Percentiles rank a stretch among this genome's conserved stretches.
Evolutionary conservation across 1,140 invertebrate species (phyloP).

Genomic region (Apis mellifera): Amel_HAv3.1 CM009942.2:1331501-1332000

Average conservation of each 20-base stretch:
- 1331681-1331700: too few species aligned
- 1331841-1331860: slow-evolving; percentile 74
- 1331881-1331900: slow-evolving; percentile 67
- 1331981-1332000: slow-evolving; percentile 92
- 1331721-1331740: slow-evolving; percentile 71
- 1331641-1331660: too few species aligned
- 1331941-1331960: slow-evolving; percentile 94
- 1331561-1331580: too few species aligned
- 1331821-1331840: slow-evolving; percentile 65
- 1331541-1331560: too few species aligned
- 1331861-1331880: slow-evolving; percentile 75
- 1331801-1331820: slow-evolving; percentile 71
- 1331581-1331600: too few species aligned
- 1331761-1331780: slow-evolving; percentile 81
- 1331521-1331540: too few species aligned
- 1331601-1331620: too few species aligned
- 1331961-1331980: slow-evolving; percentile 91
- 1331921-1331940: slow-evolving; percentile 90
- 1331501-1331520: too few species aligned
- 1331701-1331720: not conserved
- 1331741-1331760: slow-evolving; percentile 80
- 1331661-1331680: too few species aligned
- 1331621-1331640: too few species aligned
- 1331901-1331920: slow-evolving; percentile 70
- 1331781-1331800: slow-evolving; percentile 78